phyloP scores from a whole-genome alignment of 2,113 vertebrate genomes.

The Xenus cinereus region DNA sequence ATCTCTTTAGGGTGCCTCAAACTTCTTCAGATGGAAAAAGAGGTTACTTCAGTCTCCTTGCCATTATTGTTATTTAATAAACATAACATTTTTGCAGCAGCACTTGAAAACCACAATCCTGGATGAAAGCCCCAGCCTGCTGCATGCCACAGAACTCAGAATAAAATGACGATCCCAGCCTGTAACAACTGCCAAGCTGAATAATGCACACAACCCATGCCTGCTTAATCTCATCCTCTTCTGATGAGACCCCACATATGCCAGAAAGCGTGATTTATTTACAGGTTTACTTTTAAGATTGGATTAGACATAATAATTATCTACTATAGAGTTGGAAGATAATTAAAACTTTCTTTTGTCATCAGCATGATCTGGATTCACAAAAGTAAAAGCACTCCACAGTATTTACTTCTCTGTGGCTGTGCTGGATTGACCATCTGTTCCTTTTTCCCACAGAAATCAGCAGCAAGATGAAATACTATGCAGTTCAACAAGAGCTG shows the following conservation, averaged over 20 bases:
- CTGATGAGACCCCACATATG: background rate
- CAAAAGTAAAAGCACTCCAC: background rate
- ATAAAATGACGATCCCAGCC: background rate
- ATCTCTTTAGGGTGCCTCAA: background rate
- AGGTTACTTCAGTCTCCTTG: background rate
- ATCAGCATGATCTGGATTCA: background rate
- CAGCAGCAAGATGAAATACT: conserved; percentile 86
- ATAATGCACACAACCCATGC: background rate
- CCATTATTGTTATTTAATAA: background rate
- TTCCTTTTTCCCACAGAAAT: conserved; percentile 78
- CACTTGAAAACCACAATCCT: background rate
- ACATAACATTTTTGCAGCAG: background rate
- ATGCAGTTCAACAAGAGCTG: conserved; percentile 83
- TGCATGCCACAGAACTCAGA: background rate
- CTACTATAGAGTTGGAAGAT: background rate
- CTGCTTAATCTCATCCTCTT: background rate
- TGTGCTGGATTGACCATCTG: background rate
- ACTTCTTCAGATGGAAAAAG: background rate
- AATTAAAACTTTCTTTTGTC: background rate
- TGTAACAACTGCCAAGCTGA: background rate
- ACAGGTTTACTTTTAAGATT: background rate
- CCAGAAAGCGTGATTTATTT: background rate
- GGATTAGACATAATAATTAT: background rate
- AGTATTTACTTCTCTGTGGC: background rate
- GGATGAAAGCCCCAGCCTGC: background rate